These are phyloP conservation scores for Boulengeromyrus knoepffleri DNA, from an alignment of 2,113 vertebrate genomes.

Conservation along the genomic window DNA sequence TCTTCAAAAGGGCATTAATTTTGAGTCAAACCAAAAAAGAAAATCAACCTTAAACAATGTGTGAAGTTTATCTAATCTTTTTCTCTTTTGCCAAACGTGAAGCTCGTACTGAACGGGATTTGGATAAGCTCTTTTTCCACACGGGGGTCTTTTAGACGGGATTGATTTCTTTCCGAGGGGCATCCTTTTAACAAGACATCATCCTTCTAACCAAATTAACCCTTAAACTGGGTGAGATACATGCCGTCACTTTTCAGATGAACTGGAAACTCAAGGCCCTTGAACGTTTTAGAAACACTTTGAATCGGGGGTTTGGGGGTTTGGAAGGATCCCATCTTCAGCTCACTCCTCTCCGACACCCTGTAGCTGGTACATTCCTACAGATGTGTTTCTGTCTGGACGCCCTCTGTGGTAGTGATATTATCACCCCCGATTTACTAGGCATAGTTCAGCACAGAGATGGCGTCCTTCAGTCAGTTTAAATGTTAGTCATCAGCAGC, in stretches of 20 bases:
- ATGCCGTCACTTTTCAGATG: not conserved
- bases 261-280: not conserved
- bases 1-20: slow-evolving; percentile 39
- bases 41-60: slow-evolving; percentile 59
- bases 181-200: not conserved
- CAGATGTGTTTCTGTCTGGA: slow-evolving; percentile 21
- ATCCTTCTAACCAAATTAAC: not conserved
- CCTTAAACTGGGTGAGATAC: not conserved
- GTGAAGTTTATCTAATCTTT: slow-evolving; percentile 49
- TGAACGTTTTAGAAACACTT: not conserved
- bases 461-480: not conserved
- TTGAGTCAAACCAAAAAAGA: slow-evolving; percentile 78
- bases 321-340: not conserved
- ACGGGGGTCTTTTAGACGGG: not conserved
- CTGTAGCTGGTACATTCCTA: slow-evolving; percentile 55
- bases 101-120: slow-evolving; percentile 52
- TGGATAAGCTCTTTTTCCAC: not conserved
- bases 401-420: not conserved
- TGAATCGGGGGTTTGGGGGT: not conserved
- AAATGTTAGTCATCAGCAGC: not conserved
- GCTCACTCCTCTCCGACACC: not conserved
- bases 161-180: not conserved
- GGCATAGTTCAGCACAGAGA: not conserved
- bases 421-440: not conserved
- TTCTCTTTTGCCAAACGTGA: slow-evolving; percentile 49